Evolutionary conservation across 2,888 invertebrate genomes (phyloP), one percentile per base, ranked within the genome.

Genomic region (Eupithecia tripunctaria): DNA sequence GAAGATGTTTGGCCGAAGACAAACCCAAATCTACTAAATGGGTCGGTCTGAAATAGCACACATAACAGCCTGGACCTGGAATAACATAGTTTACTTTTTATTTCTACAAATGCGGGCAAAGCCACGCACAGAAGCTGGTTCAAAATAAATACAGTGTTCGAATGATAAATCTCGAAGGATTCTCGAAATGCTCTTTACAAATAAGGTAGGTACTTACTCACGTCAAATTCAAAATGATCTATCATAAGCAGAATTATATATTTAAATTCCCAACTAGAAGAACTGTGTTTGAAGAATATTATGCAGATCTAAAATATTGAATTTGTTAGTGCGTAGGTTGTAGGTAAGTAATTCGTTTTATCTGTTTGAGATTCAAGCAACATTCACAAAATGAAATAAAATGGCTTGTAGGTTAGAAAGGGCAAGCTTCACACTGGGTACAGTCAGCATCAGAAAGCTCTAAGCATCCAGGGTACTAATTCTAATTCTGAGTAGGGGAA

Each of bases 241-340:
- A 51, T 51, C 21, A 47, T 47, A 21, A 21, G 51, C 21, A 51
- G 12, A 51, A 51, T 21, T 18, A 10, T 51, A 51, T 21, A 21
- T 21, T 21, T 32, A 62, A n/a, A 32, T 32, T 10, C 32, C 32
- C 62, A 62, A 32, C 62, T n/a, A 62, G 32, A 62, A 62, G 12
- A 62, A 62, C n/a, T 32, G n/a, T 29, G 62, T 32, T n/a, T 62
- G n/a, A 14, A 12, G 60, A 60, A 29, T 29, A 60, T 18, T 62
- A 32, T 36, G 36, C 36, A 62, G n/a, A 62, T 62, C 62, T 36
- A 62, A 62, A n/a, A 7, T 32, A 62, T 62, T 62, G 47, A 29
- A 41, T 66, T 43, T 27, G 64, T 18, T 66, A 65, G 62, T 18
- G 62, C 51, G 29, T 27, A 60, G 60, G 29, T 62, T 62, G 15